Percentiles rank a stretch among this genome's conserved stretches.
Evolutionary conservation across 1,140 invertebrate species (phyloP).

Genomic region (Armadillidium nasatum): DNA sequence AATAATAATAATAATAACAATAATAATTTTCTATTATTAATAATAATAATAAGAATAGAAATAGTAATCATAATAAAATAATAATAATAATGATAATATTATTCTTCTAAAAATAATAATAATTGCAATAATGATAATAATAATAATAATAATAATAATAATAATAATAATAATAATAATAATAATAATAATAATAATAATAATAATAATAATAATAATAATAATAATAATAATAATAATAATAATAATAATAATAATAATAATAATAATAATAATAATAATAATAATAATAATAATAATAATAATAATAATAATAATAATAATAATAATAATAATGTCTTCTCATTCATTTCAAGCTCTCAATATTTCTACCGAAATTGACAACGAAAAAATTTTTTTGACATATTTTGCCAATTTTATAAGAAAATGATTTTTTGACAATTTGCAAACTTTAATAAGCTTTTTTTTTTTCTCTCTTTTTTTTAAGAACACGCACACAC

Average conservation of each 20-base stretch:
- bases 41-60: too few relatives aligned
- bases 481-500: too few relatives aligned
- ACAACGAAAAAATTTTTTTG: too few relatives aligned
- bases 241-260: conserved; percentile 15
- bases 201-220: conserved; percentile 15
- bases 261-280: conserved; percentile 15
- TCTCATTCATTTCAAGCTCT: too few relatives aligned
- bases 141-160: conserved; percentile 10
- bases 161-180: conserved; percentile 7
- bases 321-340: background rate
- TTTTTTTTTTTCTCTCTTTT: too few relatives aligned
- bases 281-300: conserved; percentile 15
- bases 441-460: too few relatives aligned
- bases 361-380: too few relatives aligned
- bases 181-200: conserved; percentile 15
- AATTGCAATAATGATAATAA: background rate
- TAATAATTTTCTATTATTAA: background rate
- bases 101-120: too few relatives aligned
- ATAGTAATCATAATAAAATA: too few relatives aligned
- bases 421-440: too few relatives aligned
- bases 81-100: too few relatives aligned
- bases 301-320: conserved; percentile 15
- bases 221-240: conserved; percentile 15
- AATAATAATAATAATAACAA: conserved; percentile 13
- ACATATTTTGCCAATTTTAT: too few relatives aligned